These are phyloP conservation scores for Catharus fuscescens DNA, from an alignment of 2,113 vertebrate genomes.

Conservation along the genomic window DNA sequence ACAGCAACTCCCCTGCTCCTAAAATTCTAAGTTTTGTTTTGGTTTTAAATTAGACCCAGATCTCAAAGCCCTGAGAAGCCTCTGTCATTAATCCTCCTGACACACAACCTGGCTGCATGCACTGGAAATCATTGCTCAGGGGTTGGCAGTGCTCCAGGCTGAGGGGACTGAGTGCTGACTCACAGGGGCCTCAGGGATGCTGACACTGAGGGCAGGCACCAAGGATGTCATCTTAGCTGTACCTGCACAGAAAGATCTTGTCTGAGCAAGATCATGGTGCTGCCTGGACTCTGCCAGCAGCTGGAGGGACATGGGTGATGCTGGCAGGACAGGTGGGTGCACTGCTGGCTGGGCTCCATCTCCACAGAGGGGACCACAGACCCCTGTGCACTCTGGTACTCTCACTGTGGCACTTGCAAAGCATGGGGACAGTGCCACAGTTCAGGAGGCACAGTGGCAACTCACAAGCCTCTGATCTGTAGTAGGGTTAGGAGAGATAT, in stretches of 20 bases:
- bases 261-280: neutral
- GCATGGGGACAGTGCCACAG: accelerated
- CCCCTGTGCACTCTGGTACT: accelerated
- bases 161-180: neutral
- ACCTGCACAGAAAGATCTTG: neutral
- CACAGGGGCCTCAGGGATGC: neutral
- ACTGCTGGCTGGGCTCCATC: accelerated
- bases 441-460: neutral
- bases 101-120: conserved; percentile 38
- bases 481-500: too few relatives aligned
- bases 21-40: conserved; percentile 45
- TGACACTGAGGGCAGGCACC: neutral
- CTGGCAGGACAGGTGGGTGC: neutral
- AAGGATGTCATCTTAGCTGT: neutral
- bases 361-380: neutral
- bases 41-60: conserved; percentile 60
- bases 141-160: conserved; percentile 18
- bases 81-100: conserved; percentile 51
- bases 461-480: neutral
- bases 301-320: neutral
- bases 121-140: conserved; percentile 58
- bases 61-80: conserved; percentile 17
- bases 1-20: conserved; percentile 48
- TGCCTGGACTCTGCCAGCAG: neutral
- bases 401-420: neutral